Evolutionary conservation across 2,113 vertebrate genomes (phyloP).

Genomic region (Tragulus kanchil): DNA sequence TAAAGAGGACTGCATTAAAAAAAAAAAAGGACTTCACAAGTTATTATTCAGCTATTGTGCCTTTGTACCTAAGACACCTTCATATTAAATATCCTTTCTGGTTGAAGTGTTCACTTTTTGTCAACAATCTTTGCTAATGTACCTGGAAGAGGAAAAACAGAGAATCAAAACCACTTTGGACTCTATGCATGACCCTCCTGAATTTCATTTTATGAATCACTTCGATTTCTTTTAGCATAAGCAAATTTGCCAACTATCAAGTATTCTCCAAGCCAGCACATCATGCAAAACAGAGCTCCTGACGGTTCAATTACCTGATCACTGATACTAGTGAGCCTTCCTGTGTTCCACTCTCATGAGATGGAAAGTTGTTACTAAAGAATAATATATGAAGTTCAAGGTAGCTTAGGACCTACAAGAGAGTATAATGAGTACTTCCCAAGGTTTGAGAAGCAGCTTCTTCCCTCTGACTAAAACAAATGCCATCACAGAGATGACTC

Average conservation of each 20-base stretch:
- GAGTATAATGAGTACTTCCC: neutral
- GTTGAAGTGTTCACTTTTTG: slow-evolving; percentile 51
- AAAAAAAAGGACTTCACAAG: neutral
- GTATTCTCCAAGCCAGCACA: neutral
- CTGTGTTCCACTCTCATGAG: neutral
- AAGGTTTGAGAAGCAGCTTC: neutral
- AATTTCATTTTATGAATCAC: slow-evolving; percentile 48
- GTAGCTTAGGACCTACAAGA: neutral
- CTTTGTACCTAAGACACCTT: slow-evolving; percentile 49
- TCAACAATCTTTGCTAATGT: slow-evolving; percentile 29
- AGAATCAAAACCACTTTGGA: neutral
- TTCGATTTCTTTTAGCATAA: slow-evolving; percentile 57
- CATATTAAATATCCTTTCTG: slow-evolving; percentile 35
- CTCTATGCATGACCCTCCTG: neutral
- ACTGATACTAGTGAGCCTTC: neutral
- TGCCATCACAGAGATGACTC: neutral
- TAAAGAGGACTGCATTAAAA: slow-evolving; percentile 59
- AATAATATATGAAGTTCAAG: neutral
- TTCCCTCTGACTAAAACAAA: neutral
- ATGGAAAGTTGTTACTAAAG: neutral
- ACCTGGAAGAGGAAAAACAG: neutral
- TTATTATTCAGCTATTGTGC: neutral
- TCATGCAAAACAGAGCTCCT: slow-evolving; percentile 48
- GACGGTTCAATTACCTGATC: neutral
- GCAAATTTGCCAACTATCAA: slow-evolving; percentile 52